Evolutionary conservation across 1,140 invertebrate species (phyloP).

Genomic region (Trichonephila inaurata): DNA sequence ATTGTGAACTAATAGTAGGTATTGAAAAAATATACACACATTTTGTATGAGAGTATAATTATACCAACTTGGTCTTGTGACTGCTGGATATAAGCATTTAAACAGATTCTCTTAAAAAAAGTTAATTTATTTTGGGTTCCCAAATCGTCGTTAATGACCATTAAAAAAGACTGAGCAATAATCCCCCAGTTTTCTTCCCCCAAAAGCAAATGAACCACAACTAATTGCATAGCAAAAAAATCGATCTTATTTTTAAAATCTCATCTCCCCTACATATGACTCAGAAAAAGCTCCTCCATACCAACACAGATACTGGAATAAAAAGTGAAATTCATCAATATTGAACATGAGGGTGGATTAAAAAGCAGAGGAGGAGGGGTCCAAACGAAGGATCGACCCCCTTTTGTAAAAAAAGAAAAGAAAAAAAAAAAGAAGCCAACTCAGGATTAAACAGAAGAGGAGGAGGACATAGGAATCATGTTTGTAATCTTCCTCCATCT

Average conservation of each 20-base stretch:
- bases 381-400: not conserved
- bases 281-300: not conserved
- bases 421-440: not conserved
- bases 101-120: too few species aligned
- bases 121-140: too few species aligned
- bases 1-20: too few species aligned
- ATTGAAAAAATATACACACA: too few species aligned
- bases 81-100: too few species aligned
- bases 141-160: too few species aligned
- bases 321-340: slow-evolving; percentile 24
- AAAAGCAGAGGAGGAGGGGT: not conserved
- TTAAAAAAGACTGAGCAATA: too few species aligned
- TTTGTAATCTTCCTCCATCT: not conserved
- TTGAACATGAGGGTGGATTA: not conserved
- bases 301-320: not conserved
- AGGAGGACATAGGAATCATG: not conserved
- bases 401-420: not conserved
- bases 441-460: not conserved
- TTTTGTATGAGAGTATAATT: too few species aligned
- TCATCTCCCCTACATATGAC: not conserved
- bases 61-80: too few species aligned
- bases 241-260: not conserved
- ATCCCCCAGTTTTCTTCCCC: too few species aligned
- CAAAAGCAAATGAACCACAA: too few species aligned
- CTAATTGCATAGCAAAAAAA: not conserved